Base-by-base conservation (phyloP, 2,113 vertebrate genomes). In the Anhinga rufa region DNA sequence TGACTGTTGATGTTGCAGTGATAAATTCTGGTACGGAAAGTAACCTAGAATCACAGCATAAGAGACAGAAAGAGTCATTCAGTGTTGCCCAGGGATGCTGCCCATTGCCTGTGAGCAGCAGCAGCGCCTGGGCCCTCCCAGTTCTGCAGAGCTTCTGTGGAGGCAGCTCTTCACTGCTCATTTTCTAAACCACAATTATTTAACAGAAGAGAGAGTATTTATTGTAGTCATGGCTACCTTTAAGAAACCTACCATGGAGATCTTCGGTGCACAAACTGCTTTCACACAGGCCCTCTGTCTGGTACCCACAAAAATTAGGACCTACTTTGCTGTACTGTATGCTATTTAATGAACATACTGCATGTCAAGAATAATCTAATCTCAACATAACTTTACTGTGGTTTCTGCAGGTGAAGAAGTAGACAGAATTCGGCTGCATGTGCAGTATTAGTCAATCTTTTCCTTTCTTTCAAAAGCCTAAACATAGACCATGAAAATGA, bases 1-100 rank as follows among this genome's bases (percentile, higher is more conserved):
- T 99, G 99, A 98, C 99, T 99, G 98, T 99, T 99, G 98, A 99
- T 99, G 98, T 99, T 99, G 98, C 99, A 99, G 98, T 99, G 99
- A 97, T 99, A 99, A 97, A 99, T 99, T 98, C 99, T 98, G 97
- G 99, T 99, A 74, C 98, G 98, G 97, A 99, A 99, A 95, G 99
- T 99, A 97, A 99, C 99, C 99, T 99, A 90, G 68, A 92, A 86
- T 74, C 31, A 92, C 64, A 68, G 75, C 14, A 8, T 4, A 31
- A 92, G 58, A 93, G 69, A 81, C 7, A 75, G 44, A 75, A 14
- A 34, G 17, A 65, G 69, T 88, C 89, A 95, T 14, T 82, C 42
- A 4, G 25, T 2, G 64, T 12, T 65, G 62, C 62, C 54, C 68
- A 51, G 60, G 32, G 40, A 64, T 17, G 58, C 55, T 82, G 79